Evolutionary conservation across 2,888 invertebrate genomes (phyloP).

Genomic region (Sinodicranocentrus sp.): DNA sequence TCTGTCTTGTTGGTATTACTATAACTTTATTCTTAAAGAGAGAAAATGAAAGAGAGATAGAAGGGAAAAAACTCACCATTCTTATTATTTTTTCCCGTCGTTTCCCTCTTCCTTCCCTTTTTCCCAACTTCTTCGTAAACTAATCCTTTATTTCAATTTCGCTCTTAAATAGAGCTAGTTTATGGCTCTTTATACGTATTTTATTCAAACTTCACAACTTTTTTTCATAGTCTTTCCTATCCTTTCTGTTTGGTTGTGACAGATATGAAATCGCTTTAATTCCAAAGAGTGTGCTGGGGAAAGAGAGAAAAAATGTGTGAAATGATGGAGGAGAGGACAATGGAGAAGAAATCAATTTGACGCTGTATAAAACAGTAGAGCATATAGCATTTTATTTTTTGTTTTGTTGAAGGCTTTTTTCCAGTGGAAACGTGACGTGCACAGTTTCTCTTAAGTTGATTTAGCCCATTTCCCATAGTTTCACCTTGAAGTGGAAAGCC

Average conservation of each 20-base stretch:
- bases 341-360: too few species aligned
- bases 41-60: background rate
- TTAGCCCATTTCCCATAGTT: background rate
- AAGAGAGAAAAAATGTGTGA: background rate
- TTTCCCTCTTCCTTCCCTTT: conserved; percentile 20
- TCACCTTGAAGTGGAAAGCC: background rate
- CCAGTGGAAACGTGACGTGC: too few species aligned
- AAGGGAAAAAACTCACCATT: background rate
- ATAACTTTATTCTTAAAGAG: conserved; percentile 9
- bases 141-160: conserved; percentile 38
- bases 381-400: too few species aligned
- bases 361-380: too few species aligned
- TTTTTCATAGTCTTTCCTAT: conserved; percentile 10
- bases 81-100: conserved; percentile 16
- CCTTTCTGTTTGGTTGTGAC: conserved; percentile 28
- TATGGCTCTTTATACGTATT: conserved; percentile 13
- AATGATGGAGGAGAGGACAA: background rate
- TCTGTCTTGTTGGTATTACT: conserved; percentile 3
- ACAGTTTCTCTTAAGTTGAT: background rate
- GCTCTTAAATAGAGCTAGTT: conserved; percentile 25
- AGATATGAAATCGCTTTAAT: conserved; percentile 27
- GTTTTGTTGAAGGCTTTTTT: too few species aligned
- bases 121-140: conserved; percentile 8
- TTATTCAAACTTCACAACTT: conserved; percentile 22
- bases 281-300: background rate